Conservation (phyloP, 1,140 invertebrate species). For the Varroa destructor region DNA sequence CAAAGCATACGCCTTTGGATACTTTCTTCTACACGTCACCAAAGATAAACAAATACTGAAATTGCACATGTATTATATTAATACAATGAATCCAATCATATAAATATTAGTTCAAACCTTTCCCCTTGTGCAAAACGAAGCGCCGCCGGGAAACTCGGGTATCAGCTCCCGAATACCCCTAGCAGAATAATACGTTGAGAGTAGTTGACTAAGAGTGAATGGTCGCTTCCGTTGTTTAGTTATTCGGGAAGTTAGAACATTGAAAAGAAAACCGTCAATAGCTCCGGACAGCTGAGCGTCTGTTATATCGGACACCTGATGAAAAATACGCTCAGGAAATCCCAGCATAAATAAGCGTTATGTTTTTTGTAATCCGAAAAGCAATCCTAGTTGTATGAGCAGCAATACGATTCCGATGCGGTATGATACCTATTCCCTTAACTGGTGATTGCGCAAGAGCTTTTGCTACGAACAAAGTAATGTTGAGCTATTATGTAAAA, state of each 20-base stretch:
- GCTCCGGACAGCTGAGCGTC: constrained; percentile 11
- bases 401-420: no score
- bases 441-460: no score
- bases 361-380: no score
- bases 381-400: no score
- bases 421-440: no score
- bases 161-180: constrained; percentile 20
- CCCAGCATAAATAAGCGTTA: no score
- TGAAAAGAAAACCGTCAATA: constrained; percentile 8
- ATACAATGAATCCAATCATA: background rate
- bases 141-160: constrained; percentile 13
- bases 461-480: no score
- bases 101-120: background rate
- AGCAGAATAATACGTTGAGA: constrained; percentile 7
- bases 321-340: background rate
- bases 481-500: no score
- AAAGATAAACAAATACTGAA: no score
- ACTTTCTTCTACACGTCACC: no score
- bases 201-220: constrained; percentile 6
- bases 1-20: no score
- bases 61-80: no score
- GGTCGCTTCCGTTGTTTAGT: constrained; percentile 2
- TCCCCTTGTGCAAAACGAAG: constrained; percentile 9
- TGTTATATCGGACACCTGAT: background rate
- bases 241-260: constrained; percentile 1